Conservation (phyloP, 2,113 vertebrate genomes). For the Antechinus flavipes region DNA sequence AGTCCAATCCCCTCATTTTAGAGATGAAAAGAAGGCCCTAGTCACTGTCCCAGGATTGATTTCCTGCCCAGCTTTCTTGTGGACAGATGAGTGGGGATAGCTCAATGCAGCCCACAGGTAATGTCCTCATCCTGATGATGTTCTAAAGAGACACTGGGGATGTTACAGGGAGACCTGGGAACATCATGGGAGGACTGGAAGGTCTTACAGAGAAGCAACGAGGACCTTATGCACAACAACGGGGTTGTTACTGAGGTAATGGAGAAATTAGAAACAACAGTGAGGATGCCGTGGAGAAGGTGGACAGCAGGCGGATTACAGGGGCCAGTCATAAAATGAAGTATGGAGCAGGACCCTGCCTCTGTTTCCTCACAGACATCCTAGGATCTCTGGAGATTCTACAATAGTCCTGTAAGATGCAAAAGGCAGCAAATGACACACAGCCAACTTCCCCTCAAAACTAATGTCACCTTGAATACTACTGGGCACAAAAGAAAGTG, state of each 20-base stretch:
- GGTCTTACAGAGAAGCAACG: not conserved
- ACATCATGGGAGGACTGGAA: not conserved
- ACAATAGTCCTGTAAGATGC: not conserved
- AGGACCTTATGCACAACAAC: not conserved
- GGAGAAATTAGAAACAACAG: not conserved
- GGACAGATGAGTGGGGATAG: not conserved
- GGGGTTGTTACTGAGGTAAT: not conserved
- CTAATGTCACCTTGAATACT: not conserved
- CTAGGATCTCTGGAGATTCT: not conserved
- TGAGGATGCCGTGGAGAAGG: not conserved
- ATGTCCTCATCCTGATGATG: not conserved
- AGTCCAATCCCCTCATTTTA: not conserved
- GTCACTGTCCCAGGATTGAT: not conserved
- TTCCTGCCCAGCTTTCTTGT: not conserved
- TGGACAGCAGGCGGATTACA: not conserved
- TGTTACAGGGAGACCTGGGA: not conserved
- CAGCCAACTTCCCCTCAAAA: not conserved
- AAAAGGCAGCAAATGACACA: not conserved
- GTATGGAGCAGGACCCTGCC: not conserved
- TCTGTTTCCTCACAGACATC: not conserved
- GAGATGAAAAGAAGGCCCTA: not conserved
- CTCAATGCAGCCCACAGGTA: not conserved
- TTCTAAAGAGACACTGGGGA: not conserved
- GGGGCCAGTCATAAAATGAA: not conserved
- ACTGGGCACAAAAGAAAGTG: not conserved